Evolutionary conservation across 2,888 invertebrate species (phyloP), one percentile per base, ranked within the genome.

Genomic region (Melanophora roralis): DNA sequence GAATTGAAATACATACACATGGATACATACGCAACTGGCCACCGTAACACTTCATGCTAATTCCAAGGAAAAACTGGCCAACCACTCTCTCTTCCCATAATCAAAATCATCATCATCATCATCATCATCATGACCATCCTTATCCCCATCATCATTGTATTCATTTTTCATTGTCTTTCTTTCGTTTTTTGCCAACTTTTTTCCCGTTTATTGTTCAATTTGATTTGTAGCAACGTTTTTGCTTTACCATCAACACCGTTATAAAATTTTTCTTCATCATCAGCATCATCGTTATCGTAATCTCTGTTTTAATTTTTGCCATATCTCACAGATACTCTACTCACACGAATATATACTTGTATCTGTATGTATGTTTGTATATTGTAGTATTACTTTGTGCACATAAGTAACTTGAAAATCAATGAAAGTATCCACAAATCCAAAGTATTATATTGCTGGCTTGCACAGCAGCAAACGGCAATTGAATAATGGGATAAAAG

Each of bases 381-480:
- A 76, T 76, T 80, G 76, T 80, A 80, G 76, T 68, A 62, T 53
- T 68, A 64, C 62, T 59, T n/a, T n/a, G n/a, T n/a, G n/a, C n/a
- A n/a, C n/a, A n/a, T n/a, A n/a, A n/a, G n/a, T n/a, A 43, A 55
- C 64, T 68, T 51, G 14, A 57, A 76, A 80, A 80, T 80, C 80
- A 80, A 80, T 80, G 80, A 80, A 80, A 80, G 80, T 80, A 80
- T 73, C 67, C 74, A 72, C 72, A 80, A 78, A 80, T 68, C 62
- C 62, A 64, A 76, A 76, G 47, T 64, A 34, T 32, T 72, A 19
- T 21, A 14, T 51, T 32, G 14, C 23, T 16, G 7, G 16, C 8
- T 32, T 14, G 1, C 6, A 16, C 38, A 64, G n/a, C 45, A 32
- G 43, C 55, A 57, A 49, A 72, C 40, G 14, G 47, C 45, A 47